Evolutionary conservation across 2,888 invertebrate genomes (phyloP), one percentile per base, ranked within the genome.

Genomic region (Drosophila mimetica): DNA sequence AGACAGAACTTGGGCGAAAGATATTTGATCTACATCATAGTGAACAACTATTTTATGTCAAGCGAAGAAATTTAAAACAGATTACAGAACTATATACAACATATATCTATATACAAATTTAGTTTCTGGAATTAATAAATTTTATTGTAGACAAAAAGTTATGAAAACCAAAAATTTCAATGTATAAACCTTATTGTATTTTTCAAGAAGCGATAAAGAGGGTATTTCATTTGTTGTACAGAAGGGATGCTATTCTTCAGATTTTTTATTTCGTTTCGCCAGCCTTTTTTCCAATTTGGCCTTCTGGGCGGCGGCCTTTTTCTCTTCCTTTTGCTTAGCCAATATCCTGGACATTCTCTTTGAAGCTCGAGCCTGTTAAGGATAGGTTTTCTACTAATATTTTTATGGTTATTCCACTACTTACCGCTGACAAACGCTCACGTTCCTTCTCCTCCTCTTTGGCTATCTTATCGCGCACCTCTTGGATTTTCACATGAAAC

Each of bases 61-160:
- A 47, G 16, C 52, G 41, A 65, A 64, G 50, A 71, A 59, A 74
- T 74, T 72, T 69, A 72, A 72, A 70, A 81, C 51, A 71, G 57
- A 71, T 71, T 60, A 74, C 64, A 67, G 42, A 67, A 60, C 57
- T 59, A 74, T 73, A 86, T 72, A 81, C 58, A 71, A 76, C 60
- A 86, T 86, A 83, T 84, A 87, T 83, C 87, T 83, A 87, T 83
- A 83, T 87, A 83, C 84, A 86, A 86, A 61, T 74, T 76, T 86
- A 85, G 84, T 86, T 88, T 85, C 76, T 83, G 78, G 78, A 86
- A 76, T 88, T 84, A 89, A 89, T 89, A 88, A 89, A 89, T 83
- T 89, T 79, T 81, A 89, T 88, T 88, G 88, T 89, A 89, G 88
- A 75, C 78, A 85, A 86, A 81, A 73, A 82, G 84, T 86, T 77